Evolutionary conservation across 2,888 invertebrate species (phyloP), one percentile per base, ranked within the genome.

Genomic region (Hydriomena furcata): DNA sequence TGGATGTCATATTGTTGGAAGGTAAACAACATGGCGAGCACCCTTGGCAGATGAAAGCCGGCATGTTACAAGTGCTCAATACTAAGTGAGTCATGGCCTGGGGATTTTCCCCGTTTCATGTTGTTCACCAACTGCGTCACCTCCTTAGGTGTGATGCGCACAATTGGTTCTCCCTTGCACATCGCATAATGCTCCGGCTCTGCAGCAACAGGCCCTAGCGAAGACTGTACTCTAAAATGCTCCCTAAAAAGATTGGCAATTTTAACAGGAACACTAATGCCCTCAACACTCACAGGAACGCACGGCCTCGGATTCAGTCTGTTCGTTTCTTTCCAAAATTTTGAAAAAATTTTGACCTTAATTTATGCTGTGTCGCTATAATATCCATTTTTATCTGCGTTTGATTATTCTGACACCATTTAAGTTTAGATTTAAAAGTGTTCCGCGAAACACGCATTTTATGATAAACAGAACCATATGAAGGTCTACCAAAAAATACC

Each of bases 271-370:
- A 37, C 35, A 17, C 43, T 35, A 20, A 31, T n/a, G 17, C 40
- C 40, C 40, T 30, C 40, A 5, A 42, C 34, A 25, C 31, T 41
- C 11, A 24, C 25, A 7, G 34, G 27, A 1, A 45, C 20, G 7
- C 28, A 20, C 20, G 27, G 12, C 27, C 10, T 28, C 20, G 27
- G 27, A 7, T 35, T 44, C 21, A 35, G 8, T 11, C 32, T 42
- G n/a, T 32, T 42, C 1, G 42, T 42, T 31, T 42, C 42, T 24
- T 43, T 43, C 43, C n/a, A n/a, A n/a, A n/a, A n/a, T n/a, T n/a
- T n/a, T n/a, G n/a, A n/a, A n/a, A n/a, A n/a, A n/a, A n/a, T n/a
- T n/a, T n/a, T n/a, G n/a, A n/a, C n/a, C n/a, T n/a, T n/a, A n/a
- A n/a, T n/a, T n/a, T n/a, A n/a, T n/a, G n/a, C n/a, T n/a, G n/a